Base-by-base conservation (phyloP, 2,888 invertebrate genomes). In the Smittia sp. region DNA sequence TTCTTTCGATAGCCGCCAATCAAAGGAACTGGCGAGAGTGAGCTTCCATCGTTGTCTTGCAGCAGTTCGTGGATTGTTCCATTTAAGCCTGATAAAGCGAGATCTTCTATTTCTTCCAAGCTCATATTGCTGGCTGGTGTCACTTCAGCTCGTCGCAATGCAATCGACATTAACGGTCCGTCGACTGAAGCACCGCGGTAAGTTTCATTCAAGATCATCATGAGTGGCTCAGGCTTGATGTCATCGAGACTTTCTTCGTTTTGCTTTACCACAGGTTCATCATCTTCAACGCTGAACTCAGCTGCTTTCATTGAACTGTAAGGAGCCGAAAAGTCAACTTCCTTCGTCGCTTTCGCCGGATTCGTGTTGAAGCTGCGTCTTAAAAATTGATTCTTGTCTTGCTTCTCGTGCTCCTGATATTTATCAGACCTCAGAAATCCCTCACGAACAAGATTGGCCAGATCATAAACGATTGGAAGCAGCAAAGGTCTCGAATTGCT, bases 391-490 rank as follows among this genome's bases (percentile, higher is more conserved):
- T 81, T 79, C 75, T 80, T 79, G 75, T 82, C 78, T n/a, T 77
- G 76, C 83, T 75, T 81, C 80, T 39, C 84, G 79, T 74, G 67
- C 68, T 75, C 69, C 82, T 79, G 1, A 78, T 74, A 32, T 27
- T 62, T 70, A 62, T 75, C 39, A 65, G 69, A 58, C 72, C 74
- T 32, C 72, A 75, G 11, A 63, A 54, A 74, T 58, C 72, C 58
- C 68, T 58, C 67, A 74, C 85, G 83, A 69, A 88, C 85, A 74
- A 88, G 82, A 78, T 88, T 87, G 0, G 89, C 88, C 79, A 88
- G 86, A 79, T 89, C 89, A 76, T 86, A 83, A 74, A 87, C 84
- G 75, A 88, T 86, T 9, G 90, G 89, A 74, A 89, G 80, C 82
- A 87, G 84, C 27, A 88, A 20, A 3, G 58, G 32, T 24, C 38